Base-by-base conservation (phyloP, 2,113 vertebrate genomes). In the Corvus cornix region DNA sequence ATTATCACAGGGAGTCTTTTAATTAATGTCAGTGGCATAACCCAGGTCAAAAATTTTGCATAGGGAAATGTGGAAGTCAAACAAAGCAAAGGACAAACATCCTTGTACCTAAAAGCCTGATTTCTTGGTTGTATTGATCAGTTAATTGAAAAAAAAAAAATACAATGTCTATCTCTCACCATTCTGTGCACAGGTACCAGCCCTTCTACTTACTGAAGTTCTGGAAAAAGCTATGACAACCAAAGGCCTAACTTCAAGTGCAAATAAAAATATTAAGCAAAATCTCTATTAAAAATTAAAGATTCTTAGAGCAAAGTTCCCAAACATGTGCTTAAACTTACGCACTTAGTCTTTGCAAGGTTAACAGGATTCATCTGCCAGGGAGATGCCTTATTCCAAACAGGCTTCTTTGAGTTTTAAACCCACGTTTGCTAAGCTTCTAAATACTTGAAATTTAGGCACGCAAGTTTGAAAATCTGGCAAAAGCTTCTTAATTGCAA, bases 321-420 rank as follows among this genome's bases (percentile, higher is more conserved):
- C 44, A 66, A 89, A 84, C 20, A 28, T 16, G 43, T 84, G 63
- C 63, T 66, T 69, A 39, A 49, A 66, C 53, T 13, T 20, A 55
- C 1, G 17, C 28, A 62, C 1, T 2, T 16, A 51, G 28, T 52
- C n/a, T 83, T 85, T 69, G 33, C 33, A 63, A 88, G 56, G 44
- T 84, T 84, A 67, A 81, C 62, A 67, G 79, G 75, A 92, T 80
- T 93, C 76, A 69, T 83, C 81, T 87, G 84, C 81, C 91, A 84
- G 44, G 53, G 66, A 87, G 79, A 83, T 43, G 76, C 78, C 37
- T 91, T 64, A 44, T 49, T 72, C 7, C 75, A 92, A 85, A 80
- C 20, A 31, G 35, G 11, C 39, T 80, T 6, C 83, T 86, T 27
- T 8, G 26, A 53, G 30, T n/a, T 92, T 88, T 70, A 93, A 93